phyloP scores from a whole-genome alignment of 2,797 vertebrate genomes.

The Lepus oiostolus region DNA sequence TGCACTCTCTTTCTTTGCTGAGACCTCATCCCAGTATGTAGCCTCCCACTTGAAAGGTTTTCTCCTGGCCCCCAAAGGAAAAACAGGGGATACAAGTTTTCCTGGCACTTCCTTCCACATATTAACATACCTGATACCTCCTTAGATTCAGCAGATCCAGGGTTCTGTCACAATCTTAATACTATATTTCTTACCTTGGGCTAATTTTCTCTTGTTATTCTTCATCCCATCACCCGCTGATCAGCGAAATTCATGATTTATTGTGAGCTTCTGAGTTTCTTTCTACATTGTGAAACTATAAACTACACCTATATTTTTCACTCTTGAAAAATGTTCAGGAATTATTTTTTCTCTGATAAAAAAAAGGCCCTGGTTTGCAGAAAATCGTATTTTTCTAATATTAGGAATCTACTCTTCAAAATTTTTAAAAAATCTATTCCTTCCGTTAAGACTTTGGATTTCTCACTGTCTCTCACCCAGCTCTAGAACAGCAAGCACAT shows the following conservation, averaged over 20 bases:
- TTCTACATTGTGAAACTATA: background rate
- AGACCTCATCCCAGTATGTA: background rate
- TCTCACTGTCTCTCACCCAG: background rate
- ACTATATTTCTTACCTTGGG: background rate
- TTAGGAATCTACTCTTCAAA: background rate
- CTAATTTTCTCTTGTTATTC: background rate
- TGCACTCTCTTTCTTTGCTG: background rate
- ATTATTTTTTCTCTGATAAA: background rate
- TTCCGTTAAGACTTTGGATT: background rate
- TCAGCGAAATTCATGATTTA: background rate
- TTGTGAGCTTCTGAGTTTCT: background rate
- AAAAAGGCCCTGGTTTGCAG: background rate
- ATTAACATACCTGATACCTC: background rate
- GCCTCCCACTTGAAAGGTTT: background rate
- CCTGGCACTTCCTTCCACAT: background rate
- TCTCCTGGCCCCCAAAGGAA: background rate
- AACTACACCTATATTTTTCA: background rate
- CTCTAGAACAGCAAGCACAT: background rate
- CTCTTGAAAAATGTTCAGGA: slow-evolving; percentile 6
- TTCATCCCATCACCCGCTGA: background rate
- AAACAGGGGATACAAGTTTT: background rate
- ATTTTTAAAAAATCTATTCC: background rate
- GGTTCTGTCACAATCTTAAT: background rate
- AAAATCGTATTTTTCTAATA: background rate
- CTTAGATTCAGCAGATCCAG: background rate